Evolutionary conservation across 53 echinoderm and acorn worm genomes (phyloP), one percentile per base, ranked within the genome.

Genomic region (Luidia sarsii): DNA sequence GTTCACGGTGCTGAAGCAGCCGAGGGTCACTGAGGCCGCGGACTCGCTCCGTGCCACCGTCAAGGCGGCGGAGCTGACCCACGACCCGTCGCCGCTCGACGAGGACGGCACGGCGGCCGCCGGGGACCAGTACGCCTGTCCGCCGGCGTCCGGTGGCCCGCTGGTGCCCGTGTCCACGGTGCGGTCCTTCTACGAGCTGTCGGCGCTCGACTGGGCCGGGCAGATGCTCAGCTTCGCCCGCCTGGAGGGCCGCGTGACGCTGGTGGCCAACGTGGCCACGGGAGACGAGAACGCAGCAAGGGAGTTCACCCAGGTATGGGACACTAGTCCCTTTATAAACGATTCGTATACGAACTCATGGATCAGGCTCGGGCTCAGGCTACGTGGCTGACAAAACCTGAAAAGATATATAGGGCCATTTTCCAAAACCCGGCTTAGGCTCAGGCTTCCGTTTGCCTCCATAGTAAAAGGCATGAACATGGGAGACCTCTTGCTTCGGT

Each of bases 221-320:
- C 65, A 81, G 45, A 86, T 86, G 57, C 15, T 90, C 41, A 68
- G 81, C 27, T 90, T 90, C 39, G 68, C 90, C 37, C 87, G 73
- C 60, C 81, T 90, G 54, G 68, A 86, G 48, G 82, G 75, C 34
- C 82, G 82, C 37, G 74, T 90, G 27, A 62, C 81, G 0, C 67
- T 90, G 67, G 73, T 90, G 33, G 57, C 68, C 1, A 86, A 86
- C 71, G 75, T 86, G 43, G 86, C 90, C 34, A 90, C 82, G 39
- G 82, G 82, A 3, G 86, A 90, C 41, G 69, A 74, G 50, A 65
- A 90, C 31, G 67, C 86, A 34, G 55, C 49, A 50, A 65, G 86
- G 39, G 86, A 90, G 57, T 82, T 90, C 20, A 86, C 67, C 27
- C 90, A 90, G 86, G 90, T 90, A 23, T 3, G n/a, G n/a, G n/a